Base-by-base conservation (phyloP, 2,888 invertebrate species). In the Tolmerus cingulatus region DNA sequence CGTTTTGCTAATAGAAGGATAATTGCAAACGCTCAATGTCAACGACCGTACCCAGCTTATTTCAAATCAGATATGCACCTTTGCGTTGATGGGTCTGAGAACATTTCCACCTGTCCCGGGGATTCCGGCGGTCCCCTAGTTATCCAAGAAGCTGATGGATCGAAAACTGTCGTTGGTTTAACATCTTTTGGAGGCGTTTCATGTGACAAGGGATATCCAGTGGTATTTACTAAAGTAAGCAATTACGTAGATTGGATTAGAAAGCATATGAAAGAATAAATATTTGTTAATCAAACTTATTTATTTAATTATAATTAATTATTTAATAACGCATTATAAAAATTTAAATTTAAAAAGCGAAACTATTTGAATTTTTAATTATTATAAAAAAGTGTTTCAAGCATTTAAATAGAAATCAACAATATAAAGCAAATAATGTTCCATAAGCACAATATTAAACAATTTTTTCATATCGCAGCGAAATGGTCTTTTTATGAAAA, bases 61-160 rank as follows among this genome's bases (percentile, higher is more conserved):
- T 78, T 78, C 27, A 78, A 78, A 27, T 14, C 78, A 16, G 27
- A 40, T 2, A 27, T 74, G 37, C 77, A 92, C 66, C 89, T 92
- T n/a, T 92, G 92, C 87, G 90, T 91, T 5, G 89, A 89, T 78
- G 91, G 91, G 9, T 87, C 87, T 27, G 88, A 89, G 9, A 90
- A 91, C 5, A 90, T 89, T 87, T 90, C 91, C 74, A 90, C 91
- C 40, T 92, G 92, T 89, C 90, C 89, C 55, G 92, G 92, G 1
- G 92, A 92, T 88, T 91, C 91, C 85, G 88, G 88, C 27, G 88
- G 88, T 74, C 88, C 88, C 14, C 74, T 87, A 7, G 74, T 43
- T 4, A 40, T 82, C 7, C 37, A 7, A 30, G 16, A 34, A 14
- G 87, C 78, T 9, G 8, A 51, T 51, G 51, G 51, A 51, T 51